Conservation (phyloP, 2,888 invertebrate species). For the Theretra japonica region DNA sequence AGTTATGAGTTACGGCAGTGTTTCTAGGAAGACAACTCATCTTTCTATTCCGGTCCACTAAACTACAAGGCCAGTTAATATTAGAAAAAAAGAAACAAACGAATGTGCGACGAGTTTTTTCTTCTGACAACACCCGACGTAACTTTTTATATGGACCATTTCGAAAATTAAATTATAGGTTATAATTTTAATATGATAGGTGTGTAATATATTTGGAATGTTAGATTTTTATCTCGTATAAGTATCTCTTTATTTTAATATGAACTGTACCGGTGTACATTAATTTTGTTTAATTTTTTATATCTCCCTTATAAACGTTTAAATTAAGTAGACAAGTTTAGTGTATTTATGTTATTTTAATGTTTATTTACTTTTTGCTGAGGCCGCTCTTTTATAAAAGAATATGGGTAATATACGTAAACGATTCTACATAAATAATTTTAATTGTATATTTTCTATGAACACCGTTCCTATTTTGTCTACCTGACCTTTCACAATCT, state of each 20-base stretch:
- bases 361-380: background rate
- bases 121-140: constrained; percentile 76
- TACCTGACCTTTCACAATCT: no score
- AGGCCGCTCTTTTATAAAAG: background rate
- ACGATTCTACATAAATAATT: no score
- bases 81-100: constrained; percentile 68
- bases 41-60: constrained; percentile 70
- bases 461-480: no score
- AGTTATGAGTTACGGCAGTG: constrained; percentile 65
- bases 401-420: no score
- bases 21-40: constrained; percentile 71
- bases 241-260: constrained; percentile 57
- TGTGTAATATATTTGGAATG: constrained; percentile 77
- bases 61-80: constrained; percentile 65
- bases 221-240: constrained; percentile 72
- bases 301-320: constrained; percentile 5
- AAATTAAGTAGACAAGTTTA: constrained; percentile 2
- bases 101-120: constrained; percentile 75
- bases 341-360: constrained; percentile 2
- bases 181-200: constrained; percentile 84
- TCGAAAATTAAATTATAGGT: constrained; percentile 84
- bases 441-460: no score
- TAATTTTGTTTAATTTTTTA: constrained; percentile 31
- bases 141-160: constrained; percentile 71
- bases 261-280: constrained; percentile 12